Percentiles rank a stretch among this genome's conserved stretches.
Conservation (phyloP, 37 sponge, comb jelly and placozoan species). For the Spongilla lacustris region DNA sequence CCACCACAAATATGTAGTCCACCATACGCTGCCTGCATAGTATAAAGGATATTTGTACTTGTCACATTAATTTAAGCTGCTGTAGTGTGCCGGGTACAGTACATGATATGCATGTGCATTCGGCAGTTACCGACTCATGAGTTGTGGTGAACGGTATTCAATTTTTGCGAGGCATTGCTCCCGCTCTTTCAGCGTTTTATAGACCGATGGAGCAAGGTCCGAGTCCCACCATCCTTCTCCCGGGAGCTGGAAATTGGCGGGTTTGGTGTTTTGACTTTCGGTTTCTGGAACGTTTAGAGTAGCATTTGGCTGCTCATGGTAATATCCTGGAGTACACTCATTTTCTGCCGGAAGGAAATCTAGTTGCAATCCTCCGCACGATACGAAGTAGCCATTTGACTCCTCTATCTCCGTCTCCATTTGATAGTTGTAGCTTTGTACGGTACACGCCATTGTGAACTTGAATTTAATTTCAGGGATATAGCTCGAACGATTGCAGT, state of each 20-base stretch:
- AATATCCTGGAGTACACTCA: not conserved
- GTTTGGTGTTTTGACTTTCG: too few species aligned
- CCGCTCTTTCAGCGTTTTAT: not conserved
- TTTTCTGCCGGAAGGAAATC: not conserved
- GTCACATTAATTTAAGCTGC: too few species aligned
- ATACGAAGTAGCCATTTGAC: not conserved
- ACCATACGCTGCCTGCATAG: constrained; percentile 63
- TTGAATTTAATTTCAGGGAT: not conserved
- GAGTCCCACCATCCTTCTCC: not conserved
- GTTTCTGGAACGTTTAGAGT: not conserved
- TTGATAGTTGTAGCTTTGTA: constrained; percentile 19
- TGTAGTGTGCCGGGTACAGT: too few species aligned
- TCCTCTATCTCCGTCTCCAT: not conserved
- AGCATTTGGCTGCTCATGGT: not conserved
- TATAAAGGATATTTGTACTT: not conserved
- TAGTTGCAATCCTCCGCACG: not conserved
- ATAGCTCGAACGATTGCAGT: not conserved
- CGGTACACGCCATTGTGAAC: constrained; percentile 7
- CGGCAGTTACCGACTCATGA: not conserved
- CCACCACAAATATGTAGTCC: constrained; percentile 61
- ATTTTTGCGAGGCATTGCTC: not conserved
- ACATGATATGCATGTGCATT: too few species aligned
- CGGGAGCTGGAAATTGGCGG: not conserved
- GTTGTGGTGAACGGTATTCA: not conserved
- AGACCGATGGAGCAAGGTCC: not conserved